Evolutionary conservation across 2,797 vertebrate genomes (phyloP).

Genomic region (Syngnathus rostellatus): DNA sequence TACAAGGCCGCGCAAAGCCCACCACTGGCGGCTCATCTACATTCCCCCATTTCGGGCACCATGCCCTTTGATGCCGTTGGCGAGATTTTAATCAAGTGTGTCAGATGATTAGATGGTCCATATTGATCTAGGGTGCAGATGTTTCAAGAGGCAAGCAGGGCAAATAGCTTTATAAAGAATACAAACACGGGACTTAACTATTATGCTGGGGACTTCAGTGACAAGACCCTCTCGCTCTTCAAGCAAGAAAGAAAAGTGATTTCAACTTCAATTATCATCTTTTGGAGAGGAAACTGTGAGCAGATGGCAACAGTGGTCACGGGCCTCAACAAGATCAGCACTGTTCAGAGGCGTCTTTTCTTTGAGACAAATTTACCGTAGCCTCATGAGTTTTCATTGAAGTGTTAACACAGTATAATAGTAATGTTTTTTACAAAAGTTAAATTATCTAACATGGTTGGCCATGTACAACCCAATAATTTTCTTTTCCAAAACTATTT

Average conservation of each 20-base stretch:
- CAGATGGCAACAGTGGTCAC: constrained; percentile 85
- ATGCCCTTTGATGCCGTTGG: constrained; percentile 69
- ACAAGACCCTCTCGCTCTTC: constrained; percentile 40
- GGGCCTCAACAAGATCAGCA: constrained; percentile 72
- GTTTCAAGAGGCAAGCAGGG: constrained; percentile 76
- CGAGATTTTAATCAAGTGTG: constrained; percentile 89
- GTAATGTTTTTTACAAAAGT: not conserved
- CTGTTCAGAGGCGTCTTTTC: constrained; percentile 74
- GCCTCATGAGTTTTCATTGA: constrained; percentile 80
- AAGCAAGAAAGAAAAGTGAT: constrained; percentile 68
- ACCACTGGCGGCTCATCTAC: constrained; percentile 81
- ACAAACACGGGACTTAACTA: constrained; percentile 74
- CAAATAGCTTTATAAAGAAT: constrained; percentile 71
- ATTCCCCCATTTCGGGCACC: constrained; percentile 60
- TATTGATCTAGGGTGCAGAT: constrained; percentile 82
- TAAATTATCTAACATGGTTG: not conserved
- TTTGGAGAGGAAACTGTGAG: constrained; percentile 62
- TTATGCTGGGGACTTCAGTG: constrained; percentile 65
- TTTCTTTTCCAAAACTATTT: not conserved
- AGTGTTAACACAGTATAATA: constrained; percentile 40
- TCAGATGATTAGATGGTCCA: constrained; percentile 80
- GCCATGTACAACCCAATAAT: not conserved
- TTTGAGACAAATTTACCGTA: constrained; percentile 78
- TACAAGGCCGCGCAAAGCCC: constrained; percentile 56
- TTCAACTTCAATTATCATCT: constrained; percentile 82